These are phyloP conservation scores for Tridacna gigas DNA, from an alignment of 2,888 invertebrate species.

Conservation along the genomic window DNA sequence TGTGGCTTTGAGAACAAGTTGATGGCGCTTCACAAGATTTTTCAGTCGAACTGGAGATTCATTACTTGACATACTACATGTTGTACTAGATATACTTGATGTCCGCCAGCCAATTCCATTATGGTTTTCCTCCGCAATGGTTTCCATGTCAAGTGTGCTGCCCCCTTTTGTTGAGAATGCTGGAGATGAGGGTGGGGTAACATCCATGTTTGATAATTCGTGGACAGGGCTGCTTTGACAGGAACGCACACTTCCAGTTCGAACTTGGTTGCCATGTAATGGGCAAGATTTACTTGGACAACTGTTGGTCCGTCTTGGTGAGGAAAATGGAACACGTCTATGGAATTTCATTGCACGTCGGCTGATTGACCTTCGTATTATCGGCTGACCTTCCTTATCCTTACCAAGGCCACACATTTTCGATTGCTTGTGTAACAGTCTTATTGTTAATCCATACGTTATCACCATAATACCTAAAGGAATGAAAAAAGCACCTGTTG, in stretches of 20 bases:
- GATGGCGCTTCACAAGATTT: slow-evolving; percentile 79
- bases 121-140: slow-evolving; percentile 57
- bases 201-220: slow-evolving; percentile 33
- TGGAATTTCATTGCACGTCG: slow-evolving; percentile 62
- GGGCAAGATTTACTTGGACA: slow-evolving; percentile 54
- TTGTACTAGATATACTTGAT: slow-evolving; percentile 40
- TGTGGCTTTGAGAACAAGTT: slow-evolving; percentile 80
- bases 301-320: slow-evolving; percentile 58
- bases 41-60: slow-evolving; percentile 70
- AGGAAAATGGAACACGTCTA: slow-evolving; percentile 64
- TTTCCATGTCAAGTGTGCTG: slow-evolving; percentile 37
- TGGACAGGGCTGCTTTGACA: slow-evolving; percentile 13
- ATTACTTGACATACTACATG: slow-evolving; percentile 51
- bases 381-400: slow-evolving; percentile 70
- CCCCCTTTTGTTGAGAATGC: slow-evolving; percentile 36
- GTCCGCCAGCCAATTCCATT: slow-evolving; percentile 44
- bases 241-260: slow-evolving; percentile 24
- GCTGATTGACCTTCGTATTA: slow-evolving; percentile 78
- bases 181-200: slow-evolving; percentile 60
- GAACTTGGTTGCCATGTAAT: not conserved
- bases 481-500: slow-evolving; percentile 97
- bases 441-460: slow-evolving; percentile 96
- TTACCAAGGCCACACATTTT: slow-evolving; percentile 70
- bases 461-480: slow-evolving; percentile 97
- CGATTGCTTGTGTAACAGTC: slow-evolving; percentile 92